Base-by-base conservation (phyloP, 2,797 vertebrate species). In the Micromesistius poutassou region DNA sequence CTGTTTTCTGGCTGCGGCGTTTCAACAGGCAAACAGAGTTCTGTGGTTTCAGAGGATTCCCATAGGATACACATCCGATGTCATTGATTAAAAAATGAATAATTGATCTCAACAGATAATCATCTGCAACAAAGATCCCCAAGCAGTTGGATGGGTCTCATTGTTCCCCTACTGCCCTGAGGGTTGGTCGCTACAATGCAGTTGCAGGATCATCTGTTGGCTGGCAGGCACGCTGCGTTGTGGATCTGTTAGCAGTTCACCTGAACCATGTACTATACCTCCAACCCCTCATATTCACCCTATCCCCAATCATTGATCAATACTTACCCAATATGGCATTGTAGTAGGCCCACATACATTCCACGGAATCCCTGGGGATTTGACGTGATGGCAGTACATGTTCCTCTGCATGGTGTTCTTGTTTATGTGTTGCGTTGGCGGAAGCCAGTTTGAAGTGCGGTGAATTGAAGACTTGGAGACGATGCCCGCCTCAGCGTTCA, bases 401-500 rank as follows among this genome's bases (percentile, higher is more conserved):
- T 80, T 76, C 83, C 16, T 80, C 42, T 90, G 88, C 83, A 84
- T 91, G 87, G 75, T 79, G 83, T 79, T 81, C 81, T 78, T n/a
- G 68, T 76, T 79, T 78, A 81, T n/a, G 40, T 72, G 82, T 79
- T 74, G 55, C 50, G 35, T 78, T 87, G 77, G 74, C 71, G 77
- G 50, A 16, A 77, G 42, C 78, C 22, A 62, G 62, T 88, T 83
- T 90, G 87, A 76, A 83, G 88, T 93, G 93, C 88, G 87, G 87
- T 94, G 93, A 87, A 83, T 68, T 93, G 88, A 86, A 86, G 77
- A 92, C 90, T 92, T 94, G 90, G 85, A 86, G 88, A 79, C 87
- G 88, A 81, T 84, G 85, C 86, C 89, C 90, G 91, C 93, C 90
- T 88, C 87, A 89, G 83, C 82, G 84, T 79, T 81, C 84, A 81